phyloP scores from a whole-genome alignment of 2,113 vertebrate genomes.

The Tragelaphus scriptus region DNA sequence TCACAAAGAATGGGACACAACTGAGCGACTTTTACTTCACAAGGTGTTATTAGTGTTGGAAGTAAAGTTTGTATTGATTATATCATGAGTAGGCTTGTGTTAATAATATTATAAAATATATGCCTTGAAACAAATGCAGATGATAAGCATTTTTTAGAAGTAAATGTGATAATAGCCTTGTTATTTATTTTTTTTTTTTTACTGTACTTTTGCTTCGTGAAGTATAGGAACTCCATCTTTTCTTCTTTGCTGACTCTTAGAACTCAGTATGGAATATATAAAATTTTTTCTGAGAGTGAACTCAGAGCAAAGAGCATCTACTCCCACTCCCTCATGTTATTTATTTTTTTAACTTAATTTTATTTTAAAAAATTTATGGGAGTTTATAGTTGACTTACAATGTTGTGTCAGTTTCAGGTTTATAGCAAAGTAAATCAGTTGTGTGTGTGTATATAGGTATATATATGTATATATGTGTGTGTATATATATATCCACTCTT shows the following conservation, averaged over 20 bases:
- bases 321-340: background rate
- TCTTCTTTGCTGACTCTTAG: constrained; percentile 7
- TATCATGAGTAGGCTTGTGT: background rate
- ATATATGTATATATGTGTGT: fast-evolving
- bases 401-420: background rate
- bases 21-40: background rate
- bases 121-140: background rate
- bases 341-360: background rate
- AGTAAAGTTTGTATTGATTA: background rate
- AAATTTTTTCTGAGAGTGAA: background rate
- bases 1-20: background rate
- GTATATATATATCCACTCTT: background rate
- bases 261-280: constrained; percentile 26
- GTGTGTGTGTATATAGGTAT: background rate
- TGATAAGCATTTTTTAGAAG: background rate
- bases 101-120: background rate
- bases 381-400: background rate
- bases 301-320: background rate
- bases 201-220: background rate
- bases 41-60: background rate
- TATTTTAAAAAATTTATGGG: background rate
- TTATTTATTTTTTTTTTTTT: background rate
- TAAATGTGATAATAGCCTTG: background rate
- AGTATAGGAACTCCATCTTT: background rate
- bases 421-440: background rate